Percentiles rank a stretch among this genome's conserved stretches.
These are phyloP conservation scores for Steromphala cineraria DNA, from an alignment of 2,888 invertebrate genomes.

Conservation along the genomic window DNA sequence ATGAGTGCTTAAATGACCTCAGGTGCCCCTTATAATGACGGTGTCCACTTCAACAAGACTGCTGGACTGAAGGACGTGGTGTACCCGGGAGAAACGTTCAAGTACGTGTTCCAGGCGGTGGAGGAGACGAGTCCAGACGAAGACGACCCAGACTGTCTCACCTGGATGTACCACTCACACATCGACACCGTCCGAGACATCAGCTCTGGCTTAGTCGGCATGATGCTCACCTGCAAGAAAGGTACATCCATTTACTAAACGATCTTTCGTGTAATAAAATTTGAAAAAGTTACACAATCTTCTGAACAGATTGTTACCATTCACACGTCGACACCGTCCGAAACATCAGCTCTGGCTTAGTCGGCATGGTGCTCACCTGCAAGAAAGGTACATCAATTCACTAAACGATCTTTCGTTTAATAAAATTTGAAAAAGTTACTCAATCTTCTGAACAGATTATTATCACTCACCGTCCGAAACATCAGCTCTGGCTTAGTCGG, in stretches of 20 bases:
- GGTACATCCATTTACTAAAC: conserved; percentile 29
- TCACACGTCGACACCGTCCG: conserved; percentile 31
- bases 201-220: conserved; percentile 53
- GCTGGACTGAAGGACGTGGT: conserved; percentile 46
- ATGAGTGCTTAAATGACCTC: too few relatives aligned
- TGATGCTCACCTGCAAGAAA: conserved; percentile 49
- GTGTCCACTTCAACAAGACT: neutral
- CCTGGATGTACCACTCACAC: conserved; percentile 60
- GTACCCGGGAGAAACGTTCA: conserved; percentile 39
- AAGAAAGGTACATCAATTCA: conserved; percentile 39
- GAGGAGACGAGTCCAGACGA: conserved; percentile 44
- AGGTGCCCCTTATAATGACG: conserved; percentile 16
- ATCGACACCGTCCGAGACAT: conserved; percentile 48
- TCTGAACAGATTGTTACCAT: too few relatives aligned
- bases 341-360: conserved; percentile 53
- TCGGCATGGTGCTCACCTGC: conserved; percentile 52
- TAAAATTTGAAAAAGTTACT: too few relatives aligned
- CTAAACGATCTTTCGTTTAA: too few relatives aligned
- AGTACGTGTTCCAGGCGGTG: conserved; percentile 51
- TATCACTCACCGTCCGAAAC: conserved; percentile 38
- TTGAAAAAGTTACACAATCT: too few relatives aligned
- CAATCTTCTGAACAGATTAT: too few relatives aligned
- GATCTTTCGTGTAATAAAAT: too few relatives aligned
- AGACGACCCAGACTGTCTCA: conserved; percentile 52
- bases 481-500: conserved; percentile 56